Evolutionary conservation across 92 coral and sea anemone genomes (phyloP).

Genomic region (Phenganax marumi): DNA sequence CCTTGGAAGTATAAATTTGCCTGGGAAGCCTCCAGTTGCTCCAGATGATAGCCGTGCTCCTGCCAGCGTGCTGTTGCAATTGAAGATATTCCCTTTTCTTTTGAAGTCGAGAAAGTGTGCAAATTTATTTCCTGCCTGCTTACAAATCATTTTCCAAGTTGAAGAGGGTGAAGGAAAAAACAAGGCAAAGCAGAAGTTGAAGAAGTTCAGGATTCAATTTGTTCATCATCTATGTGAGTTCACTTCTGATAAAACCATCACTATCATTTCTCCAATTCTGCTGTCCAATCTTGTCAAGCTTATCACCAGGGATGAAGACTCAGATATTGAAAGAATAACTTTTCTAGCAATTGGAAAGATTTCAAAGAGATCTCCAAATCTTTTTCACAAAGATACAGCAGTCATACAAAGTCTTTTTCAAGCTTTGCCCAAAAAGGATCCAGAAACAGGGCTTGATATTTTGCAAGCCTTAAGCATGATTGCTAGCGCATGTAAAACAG

Average conservation of each 20-base stretch:
- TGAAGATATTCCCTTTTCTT: constrained; percentile 81
- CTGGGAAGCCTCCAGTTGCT: constrained; percentile 56
- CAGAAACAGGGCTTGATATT: constrained; percentile 80
- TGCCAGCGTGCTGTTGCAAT: constrained; percentile 75
- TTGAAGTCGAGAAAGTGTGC: constrained; percentile 84
- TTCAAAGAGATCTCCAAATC: constrained; percentile 75
- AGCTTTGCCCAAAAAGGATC: constrained; percentile 76
- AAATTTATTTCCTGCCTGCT: constrained; percentile 88
- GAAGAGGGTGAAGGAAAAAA: background rate
- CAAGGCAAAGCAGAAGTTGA: constrained; percentile 66
- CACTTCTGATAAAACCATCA: constrained; percentile 87
- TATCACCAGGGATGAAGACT: constrained; percentile 75
- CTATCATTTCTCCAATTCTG: constrained; percentile 73
- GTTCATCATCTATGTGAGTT: constrained; percentile 91
- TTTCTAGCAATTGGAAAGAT: constrained; percentile 89
- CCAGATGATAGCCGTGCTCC: constrained; percentile 66
- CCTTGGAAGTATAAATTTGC: constrained; percentile 72
- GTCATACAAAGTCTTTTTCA: constrained; percentile 87
- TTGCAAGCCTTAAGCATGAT: constrained; percentile 94
- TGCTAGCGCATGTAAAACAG: constrained; percentile 78
- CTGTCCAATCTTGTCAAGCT: constrained; percentile 82
- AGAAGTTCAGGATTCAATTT: constrained; percentile 82
- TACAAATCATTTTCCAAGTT: constrained; percentile 62
- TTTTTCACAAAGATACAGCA: constrained; percentile 75
- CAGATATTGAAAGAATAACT: constrained; percentile 75